Evolutionary conservation across 2,888 invertebrate species (phyloP).

Genomic region (Sminthurides aquaticus): DNA sequence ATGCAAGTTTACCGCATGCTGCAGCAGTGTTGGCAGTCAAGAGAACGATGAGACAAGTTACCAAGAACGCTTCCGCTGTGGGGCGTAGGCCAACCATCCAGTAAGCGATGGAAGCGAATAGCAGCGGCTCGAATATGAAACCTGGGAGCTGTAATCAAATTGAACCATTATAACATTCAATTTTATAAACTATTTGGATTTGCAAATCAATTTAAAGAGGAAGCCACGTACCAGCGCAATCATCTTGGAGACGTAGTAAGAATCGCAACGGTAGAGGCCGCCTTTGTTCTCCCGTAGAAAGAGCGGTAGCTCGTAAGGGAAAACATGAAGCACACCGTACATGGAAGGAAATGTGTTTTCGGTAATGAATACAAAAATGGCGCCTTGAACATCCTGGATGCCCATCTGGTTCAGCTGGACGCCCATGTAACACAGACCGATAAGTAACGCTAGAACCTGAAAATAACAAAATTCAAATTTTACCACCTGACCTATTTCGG

Average conservation of each 20-base stretch:
- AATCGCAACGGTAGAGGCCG: conserved; percentile 69
- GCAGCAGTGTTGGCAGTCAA: conserved; percentile 79
- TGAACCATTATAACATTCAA: neutral
- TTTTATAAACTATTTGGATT: neutral
- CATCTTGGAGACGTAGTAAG: conserved; percentile 73
- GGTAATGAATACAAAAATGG: conserved; percentile 75
- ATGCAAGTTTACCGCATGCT: conserved; percentile 68
- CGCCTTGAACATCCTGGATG: conserved; percentile 80
- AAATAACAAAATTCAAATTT: too few species aligned
- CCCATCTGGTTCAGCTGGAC: conserved; percentile 67
- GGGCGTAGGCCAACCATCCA: conserved; percentile 74
- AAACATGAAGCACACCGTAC: conserved; percentile 78
- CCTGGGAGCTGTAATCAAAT: conserved; percentile 64
- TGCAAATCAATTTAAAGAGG: neutral
- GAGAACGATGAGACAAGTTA: conserved; percentile 62
- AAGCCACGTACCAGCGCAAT: conserved; percentile 62
- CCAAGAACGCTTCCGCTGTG: conserved; percentile 60
- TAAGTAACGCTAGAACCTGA: conserved; percentile 62
- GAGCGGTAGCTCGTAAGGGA: conserved; percentile 71
- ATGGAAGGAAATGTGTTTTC: conserved; percentile 87
- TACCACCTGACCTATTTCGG: too few species aligned
- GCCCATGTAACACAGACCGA: conserved; percentile 77
- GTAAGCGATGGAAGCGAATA: conserved; percentile 76
- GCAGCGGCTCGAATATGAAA: conserved; percentile 68
- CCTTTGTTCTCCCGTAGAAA: conserved; percentile 73